Conservation (phyloP, 2,888 invertebrate species). For the Drosophila mimetica region DNA sequence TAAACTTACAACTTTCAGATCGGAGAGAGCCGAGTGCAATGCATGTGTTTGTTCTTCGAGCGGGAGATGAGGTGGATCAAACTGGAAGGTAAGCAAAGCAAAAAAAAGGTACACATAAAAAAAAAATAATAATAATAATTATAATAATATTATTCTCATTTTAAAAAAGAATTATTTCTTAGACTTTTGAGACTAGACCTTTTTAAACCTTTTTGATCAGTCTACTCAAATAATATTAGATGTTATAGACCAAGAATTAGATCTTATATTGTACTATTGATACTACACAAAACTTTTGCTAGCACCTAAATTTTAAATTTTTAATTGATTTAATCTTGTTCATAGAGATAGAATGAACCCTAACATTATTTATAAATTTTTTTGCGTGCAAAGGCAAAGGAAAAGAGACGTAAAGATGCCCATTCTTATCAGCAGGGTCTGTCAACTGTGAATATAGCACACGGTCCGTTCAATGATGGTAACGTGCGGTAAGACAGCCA, state of each 20-base stretch:
- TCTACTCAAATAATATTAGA: too few relatives aligned
- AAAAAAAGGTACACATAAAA: neutral
- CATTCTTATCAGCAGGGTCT: constrained; percentile 13
- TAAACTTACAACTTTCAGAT: constrained; percentile 56
- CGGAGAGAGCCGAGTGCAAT: constrained; percentile 45
- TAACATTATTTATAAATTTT: neutral
- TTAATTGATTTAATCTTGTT: too few relatives aligned
- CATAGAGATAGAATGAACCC: too few relatives aligned
- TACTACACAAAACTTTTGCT: too few relatives aligned
- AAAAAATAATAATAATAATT: too few relatives aligned
- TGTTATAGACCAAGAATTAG: too few relatives aligned
- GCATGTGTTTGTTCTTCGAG: constrained; percentile 15
- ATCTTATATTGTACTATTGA: too few relatives aligned
- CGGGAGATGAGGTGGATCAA: constrained; percentile 14
- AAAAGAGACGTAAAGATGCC: neutral
- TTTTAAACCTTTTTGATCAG: too few relatives aligned
- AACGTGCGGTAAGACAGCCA: constrained; percentile 54
- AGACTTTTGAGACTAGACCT: too few relatives aligned
- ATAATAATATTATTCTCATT: too few relatives aligned
- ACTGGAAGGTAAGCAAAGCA: constrained; percentile 1
- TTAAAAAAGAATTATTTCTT: too few relatives aligned
- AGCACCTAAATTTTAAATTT: too few relatives aligned
- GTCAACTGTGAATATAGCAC: constrained; percentile 45
- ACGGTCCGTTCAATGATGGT: constrained; percentile 55
- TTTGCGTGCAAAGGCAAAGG: neutral